Base-by-base conservation (phyloP, 2,888 invertebrate genomes). In the Lepas anatifera region DNA sequence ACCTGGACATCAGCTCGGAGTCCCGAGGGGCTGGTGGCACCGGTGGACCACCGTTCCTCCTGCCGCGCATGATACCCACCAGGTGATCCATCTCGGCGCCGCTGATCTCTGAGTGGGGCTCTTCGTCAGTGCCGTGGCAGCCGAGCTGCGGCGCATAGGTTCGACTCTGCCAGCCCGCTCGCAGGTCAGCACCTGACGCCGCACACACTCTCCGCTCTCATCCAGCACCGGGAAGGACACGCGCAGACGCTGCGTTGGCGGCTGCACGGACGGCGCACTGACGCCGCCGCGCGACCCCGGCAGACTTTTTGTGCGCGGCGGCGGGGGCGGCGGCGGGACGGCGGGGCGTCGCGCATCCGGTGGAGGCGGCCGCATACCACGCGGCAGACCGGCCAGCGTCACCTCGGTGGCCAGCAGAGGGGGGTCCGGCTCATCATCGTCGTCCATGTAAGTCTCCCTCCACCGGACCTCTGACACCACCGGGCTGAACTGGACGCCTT, bases 401-500 rank as follows among this genome's bases (percentile, higher is more conserved):
- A 8, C 18, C 11, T 41, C 10, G 11, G 41, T 41, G 11, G 4
- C 41, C 41, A 16, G 11, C 41, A 41, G 2, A 10, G 41, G 41
- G 18, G 32, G 32, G 18, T 58, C 58, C 32, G 2, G 29, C 32
- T 18, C 29, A 3, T 3, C n/a, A 7, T n/a, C 25, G 29, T 58
- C 58, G 58, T 69, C 73, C 32, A 70, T 63, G 68, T 73, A 73
- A 63, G 71, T 73, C 69, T 75, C 75, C 74, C 86, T 84, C 89
- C 90, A 90, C 77, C 87, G 87, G 72, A 90, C 88, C 80, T 90
- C 89, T 68, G 88, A 87, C 18, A 90, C 89, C 68, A 90, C 87
- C 7, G 89, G 89, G 75, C 87, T 89, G 78, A 90, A 90, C 76
- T 89, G 89, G 39, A 90, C 90, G 32, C 58, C 58, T 22, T 58